A percentile compares a stretch with the other conserved stretches of the same genome.
phyloP scores from a whole-genome alignment of 2,888 invertebrate genomes.

The Perizoma flavofasciatum region DNA sequence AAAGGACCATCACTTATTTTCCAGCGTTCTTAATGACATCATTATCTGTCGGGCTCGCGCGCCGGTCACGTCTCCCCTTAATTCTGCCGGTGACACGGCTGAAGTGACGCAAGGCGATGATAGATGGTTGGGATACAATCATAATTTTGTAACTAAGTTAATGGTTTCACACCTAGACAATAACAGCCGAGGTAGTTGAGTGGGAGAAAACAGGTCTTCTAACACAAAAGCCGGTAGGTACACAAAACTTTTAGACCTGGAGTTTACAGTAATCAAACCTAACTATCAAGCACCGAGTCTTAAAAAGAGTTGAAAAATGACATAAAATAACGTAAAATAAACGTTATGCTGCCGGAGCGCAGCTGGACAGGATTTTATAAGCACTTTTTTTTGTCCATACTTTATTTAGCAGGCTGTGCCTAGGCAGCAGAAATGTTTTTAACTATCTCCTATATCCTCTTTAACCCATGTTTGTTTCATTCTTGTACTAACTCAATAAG shows the following conservation, averaged over 20 bases:
- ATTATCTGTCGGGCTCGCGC: slow-evolving; percentile 63
- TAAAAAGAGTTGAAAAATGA: no score
- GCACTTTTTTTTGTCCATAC: no score
- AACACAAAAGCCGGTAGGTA: background rate
- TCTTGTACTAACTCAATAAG: no score
- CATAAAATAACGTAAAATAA: no score
- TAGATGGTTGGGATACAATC: slow-evolving; percentile 53
- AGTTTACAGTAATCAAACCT: no score
- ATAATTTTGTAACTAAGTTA: slow-evolving; percentile 33
- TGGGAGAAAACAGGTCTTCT: background rate
- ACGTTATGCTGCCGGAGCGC: no score
- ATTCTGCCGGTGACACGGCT: slow-evolving; percentile 59
- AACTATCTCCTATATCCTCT: no score
- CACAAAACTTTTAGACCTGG: background rate
- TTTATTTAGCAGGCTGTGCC: no score
- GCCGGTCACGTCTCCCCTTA: slow-evolving; percentile 65
- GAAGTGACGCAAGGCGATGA: slow-evolving; percentile 58
- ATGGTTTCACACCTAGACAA: slow-evolving; percentile 25
- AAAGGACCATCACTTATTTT: slow-evolving; percentile 70
- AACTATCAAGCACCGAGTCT: no score
- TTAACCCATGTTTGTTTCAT: no score
- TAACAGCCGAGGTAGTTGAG: slow-evolving; percentile 1
- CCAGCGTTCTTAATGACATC: slow-evolving; percentile 73
- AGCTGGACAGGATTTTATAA: no score
- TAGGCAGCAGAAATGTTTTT: no score